Base-by-base conservation (phyloP, 1,140 invertebrate genomes). In the Chionoecetes opilio region DNA sequence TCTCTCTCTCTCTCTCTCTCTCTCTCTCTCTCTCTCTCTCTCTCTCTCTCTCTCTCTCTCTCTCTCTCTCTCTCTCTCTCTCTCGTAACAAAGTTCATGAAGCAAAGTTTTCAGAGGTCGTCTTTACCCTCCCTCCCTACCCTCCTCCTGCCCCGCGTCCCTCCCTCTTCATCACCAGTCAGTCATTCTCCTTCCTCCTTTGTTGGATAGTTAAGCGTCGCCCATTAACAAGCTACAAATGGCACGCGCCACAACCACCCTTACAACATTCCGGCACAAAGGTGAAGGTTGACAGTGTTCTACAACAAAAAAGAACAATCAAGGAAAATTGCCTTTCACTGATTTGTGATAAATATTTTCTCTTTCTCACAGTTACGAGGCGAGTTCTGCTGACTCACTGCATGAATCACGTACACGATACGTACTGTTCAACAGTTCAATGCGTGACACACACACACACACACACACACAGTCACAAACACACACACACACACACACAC, bases 121-220 rank as follows among this genome's bases (percentile, higher is more conserved):
- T 75, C n/a, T 75, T 75, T 75, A n/a, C 63, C n/a, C n/a, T 75
- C 63, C 26, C n/a, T 75, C n/a, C n/a, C n/a, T n/a, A n/a, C n/a
- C n/a, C n/a, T n/a, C n/a, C n/a, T n/a, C 63, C 63, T 75, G 5
- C 63, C 21, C 63, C n/a, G 26, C 63, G n/a, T n/a, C 63, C 21
- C n/a, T 75, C 63, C 63, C 63, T n/a, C 63, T 75, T n/a, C 63
- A 26, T 75, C 63, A 75, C n/a, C n/a, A n/a, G n/a, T n/a, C n/a
- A n/a, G 26, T 75, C 63, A 75, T 75, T 75, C n/a, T n/a, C 63
- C 63, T 75, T n/a, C 21, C 63, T 75, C 63, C 63, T 75, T 75
- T 75, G 63, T 75, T n/a, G 26, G 63, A 26, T 75, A 75, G 63
- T 75, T 75, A 75, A 75, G 63, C 26, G 63, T 75, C 63, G 63